These are phyloP conservation scores for Drosophila pseudoobscura DNA, from an alignment of 1,140 invertebrate genomes.

Conservation along the genomic window DNA sequence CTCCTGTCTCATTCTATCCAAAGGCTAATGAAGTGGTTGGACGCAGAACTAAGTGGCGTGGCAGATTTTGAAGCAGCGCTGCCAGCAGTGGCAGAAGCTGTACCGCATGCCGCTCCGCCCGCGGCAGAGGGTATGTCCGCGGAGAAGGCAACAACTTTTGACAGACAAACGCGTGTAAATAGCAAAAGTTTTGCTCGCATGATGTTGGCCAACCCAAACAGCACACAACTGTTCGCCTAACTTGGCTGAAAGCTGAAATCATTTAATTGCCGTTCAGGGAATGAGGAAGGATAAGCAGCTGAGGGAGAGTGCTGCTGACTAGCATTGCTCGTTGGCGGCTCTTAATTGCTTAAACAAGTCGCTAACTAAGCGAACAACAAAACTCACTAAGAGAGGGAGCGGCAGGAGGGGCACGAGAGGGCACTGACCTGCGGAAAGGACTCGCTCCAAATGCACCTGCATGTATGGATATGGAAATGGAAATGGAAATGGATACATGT, in stretches of 20 bases:
- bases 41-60: constrained; percentile 10
- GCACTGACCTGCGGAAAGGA: constrained; percentile 37
- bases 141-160: constrained; percentile 41
- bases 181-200: constrained; percentile 66
- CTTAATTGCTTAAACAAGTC: constrained; percentile 73
- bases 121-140: background rate
- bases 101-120: constrained; percentile 14
- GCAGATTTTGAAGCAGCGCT: constrained; percentile 20
- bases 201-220: constrained; percentile 33
- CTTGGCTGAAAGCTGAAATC: constrained; percentile 45
- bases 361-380: constrained; percentile 56
- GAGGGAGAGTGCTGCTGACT: constrained; percentile 21
- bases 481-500: constrained; percentile 18
- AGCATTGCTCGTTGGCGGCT: constrained; percentile 60
- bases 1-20: constrained; percentile 8
- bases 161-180: constrained; percentile 73
- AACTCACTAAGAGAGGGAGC: background rate
- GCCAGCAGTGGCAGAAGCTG: constrained; percentile 18
- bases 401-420: background rate
- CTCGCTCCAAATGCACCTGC: constrained; percentile 21
- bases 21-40: constrained; percentile 36
- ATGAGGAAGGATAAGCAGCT: background rate
- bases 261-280: constrained; percentile 70
- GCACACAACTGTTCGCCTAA: constrained; percentile 11
- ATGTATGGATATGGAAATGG: background rate